Evolutionary conservation across 2,888 invertebrate species (phyloP).

Genomic region (Rhagonycha fulva): DNA sequence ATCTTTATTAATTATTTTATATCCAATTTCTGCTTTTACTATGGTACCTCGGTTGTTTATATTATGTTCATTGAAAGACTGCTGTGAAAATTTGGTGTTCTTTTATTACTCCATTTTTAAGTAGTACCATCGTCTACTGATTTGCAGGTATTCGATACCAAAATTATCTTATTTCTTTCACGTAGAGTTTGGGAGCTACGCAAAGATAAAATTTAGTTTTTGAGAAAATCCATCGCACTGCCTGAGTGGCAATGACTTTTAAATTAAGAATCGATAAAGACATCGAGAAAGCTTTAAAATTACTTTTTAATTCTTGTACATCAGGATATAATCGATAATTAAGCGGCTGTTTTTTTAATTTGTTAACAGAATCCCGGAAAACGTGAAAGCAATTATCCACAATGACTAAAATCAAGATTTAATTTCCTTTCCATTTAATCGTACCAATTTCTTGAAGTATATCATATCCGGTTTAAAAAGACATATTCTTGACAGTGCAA

Average conservation of each 20-base stretch:
- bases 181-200: neutral
- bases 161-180: no score
- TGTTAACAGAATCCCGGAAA: neutral
- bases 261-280: neutral
- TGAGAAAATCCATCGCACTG: neutral
- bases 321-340: neutral
- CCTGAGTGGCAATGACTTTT: neutral
- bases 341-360: neutral
- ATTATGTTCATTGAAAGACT: no score
- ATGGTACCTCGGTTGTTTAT: no score
- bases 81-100: no score
- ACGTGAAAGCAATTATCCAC: neutral
- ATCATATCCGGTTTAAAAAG: conserved; percentile 18
- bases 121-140: no score
- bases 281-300: neutral
- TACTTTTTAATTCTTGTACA: neutral
- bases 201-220: neutral
- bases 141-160: no score
- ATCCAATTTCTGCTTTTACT: no score
- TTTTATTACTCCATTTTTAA: no score
- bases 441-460: neutral
- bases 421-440: neutral
- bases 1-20: no score
- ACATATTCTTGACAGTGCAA: conserved; percentile 22
- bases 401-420: no score